Percentiles rank a stretch among this genome's conserved stretches.
phyloP scores from a whole-genome alignment of 2,888 invertebrate genomes.

The Rhamphomyia laevipes region DNA sequence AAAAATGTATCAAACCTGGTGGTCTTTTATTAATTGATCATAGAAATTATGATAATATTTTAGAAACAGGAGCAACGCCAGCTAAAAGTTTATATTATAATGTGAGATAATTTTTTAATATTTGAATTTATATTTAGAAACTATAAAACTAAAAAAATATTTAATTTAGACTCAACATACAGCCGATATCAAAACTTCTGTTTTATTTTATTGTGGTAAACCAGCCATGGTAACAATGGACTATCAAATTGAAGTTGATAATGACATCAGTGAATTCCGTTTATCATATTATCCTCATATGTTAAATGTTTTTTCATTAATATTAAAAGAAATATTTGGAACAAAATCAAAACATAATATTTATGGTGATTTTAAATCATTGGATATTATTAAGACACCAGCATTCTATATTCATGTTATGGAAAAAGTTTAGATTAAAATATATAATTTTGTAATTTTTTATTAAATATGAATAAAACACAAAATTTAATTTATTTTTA shows the following conservation, averaged over 20 bases:
- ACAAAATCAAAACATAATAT: conserved; percentile 51
- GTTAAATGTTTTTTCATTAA: conserved; percentile 54
- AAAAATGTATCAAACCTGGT: conserved; percentile 71
- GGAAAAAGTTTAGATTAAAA: conserved; percentile 41
- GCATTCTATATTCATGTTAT: conserved; percentile 79
- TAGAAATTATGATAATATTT: conserved; percentile 75
- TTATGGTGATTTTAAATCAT: conserved; percentile 69
- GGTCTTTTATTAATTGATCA: conserved; percentile 79
- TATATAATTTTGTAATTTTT: too few relatives aligned
- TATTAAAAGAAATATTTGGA: conserved; percentile 61
- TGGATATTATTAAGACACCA: conserved; percentile 51
- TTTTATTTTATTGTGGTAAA: conserved; percentile 64
- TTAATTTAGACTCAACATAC: conserved; percentile 58
- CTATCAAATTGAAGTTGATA: conserved; percentile 58
- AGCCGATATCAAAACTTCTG: conserved; percentile 74
- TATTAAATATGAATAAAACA: too few relatives aligned
- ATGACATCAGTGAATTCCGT: conserved; percentile 59
- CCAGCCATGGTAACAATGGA: conserved; percentile 70
- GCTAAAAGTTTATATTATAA: conserved; percentile 81
- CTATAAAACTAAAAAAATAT: too few relatives aligned
- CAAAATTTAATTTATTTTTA: too few relatives aligned
- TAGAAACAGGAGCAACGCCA: conserved; percentile 64
- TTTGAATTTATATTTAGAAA: not conserved
- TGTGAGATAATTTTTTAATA: conserved; percentile 44
- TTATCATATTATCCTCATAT: conserved; percentile 81